Base-by-base conservation (phyloP, 2,113 vertebrate genomes). In the Daubentonia madagascariensis region DNA sequence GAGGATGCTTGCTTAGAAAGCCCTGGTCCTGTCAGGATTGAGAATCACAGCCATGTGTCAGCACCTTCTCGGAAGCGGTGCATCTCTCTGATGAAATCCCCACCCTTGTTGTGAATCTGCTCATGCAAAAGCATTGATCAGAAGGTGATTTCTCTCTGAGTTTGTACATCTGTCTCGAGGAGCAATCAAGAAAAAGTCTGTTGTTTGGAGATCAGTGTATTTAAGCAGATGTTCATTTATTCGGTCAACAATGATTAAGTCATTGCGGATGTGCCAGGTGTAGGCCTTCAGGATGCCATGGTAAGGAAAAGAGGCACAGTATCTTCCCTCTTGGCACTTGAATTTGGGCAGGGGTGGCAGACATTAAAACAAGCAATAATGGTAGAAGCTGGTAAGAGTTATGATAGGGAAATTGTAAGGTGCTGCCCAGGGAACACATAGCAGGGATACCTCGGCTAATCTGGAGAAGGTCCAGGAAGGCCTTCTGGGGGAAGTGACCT, bases 311-410 rank as follows among this genome's bases (percentile, higher is more conserved):
- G 72, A 85, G 22, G 57, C 28, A 67, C 6, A 35, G 43, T 83
- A 18, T 80, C 65, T 96, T 70, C 37, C 45, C 65, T 85, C 45
- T 57, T 86, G 57, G n/a, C 65, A 45, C 50, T 95, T 67, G 59
- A 17, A 48, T 91, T 85, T 91, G 94, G 67, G 70, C 85, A 63
- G 79, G 80, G 61, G 61, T 35, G 14, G 30, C 94, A 96, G 78
- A 57, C 79, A 81, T n/a, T 91, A 76, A 96, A 83, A 50, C 23
- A 70, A 81, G 40, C 88, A 72, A 65, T 84, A 94, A 85, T 52
- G 50, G 63, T 94, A 92, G 97, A 94, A 88, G 25, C 87, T 35
- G 68, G 16, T 72, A 78, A 96, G 72, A 40, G 30, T 57, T 68
- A n/a, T 45, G 76, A 89, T 45, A 52, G 52, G 48, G 67, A 78